Conservation (phyloP, 2,888 invertebrate genomes). For the Microctonus hyperodae region DNA sequence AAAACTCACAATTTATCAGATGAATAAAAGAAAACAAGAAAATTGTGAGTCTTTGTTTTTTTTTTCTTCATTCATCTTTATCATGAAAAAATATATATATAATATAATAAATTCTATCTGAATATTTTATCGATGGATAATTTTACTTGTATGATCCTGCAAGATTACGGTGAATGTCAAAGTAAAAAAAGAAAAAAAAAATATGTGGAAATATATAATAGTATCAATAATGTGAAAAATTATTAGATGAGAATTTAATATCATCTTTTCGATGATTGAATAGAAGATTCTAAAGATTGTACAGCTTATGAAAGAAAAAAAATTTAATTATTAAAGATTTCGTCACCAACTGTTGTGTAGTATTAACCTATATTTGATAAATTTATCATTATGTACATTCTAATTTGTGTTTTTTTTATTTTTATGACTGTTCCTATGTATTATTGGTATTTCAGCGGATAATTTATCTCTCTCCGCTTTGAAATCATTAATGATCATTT, state of each 20-base stretch:
- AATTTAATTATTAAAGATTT: not conserved
- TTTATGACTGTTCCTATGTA: conserved; percentile 11
- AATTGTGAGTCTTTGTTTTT: not conserved
- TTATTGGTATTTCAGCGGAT: conserved; percentile 19
- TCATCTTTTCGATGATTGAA: not conserved
- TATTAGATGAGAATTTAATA: not conserved
- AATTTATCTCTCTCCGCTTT: not conserved
- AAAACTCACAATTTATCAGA: not conserved
- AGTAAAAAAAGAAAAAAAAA: not conserved
- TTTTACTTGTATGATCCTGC: not conserved
- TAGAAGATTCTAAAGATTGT: not conserved
- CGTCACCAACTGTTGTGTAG: not conserved
- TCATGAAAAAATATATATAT: not conserved
- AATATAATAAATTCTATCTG: not conserved
- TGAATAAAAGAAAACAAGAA: not conserved
- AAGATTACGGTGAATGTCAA: not conserved
- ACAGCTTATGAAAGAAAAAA: not conserved
- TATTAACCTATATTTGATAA: not conserved
- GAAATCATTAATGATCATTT: not conserved
- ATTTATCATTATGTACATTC: not conserved
- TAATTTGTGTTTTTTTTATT: conserved; percentile 12
- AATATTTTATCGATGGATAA: not conserved
- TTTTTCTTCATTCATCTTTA: not conserved
- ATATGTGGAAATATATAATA: not conserved
- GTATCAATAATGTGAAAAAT: not conserved